These are phyloP conservation scores for Cremastinae sp. DNA, from an alignment of 2,888 invertebrate genomes.

Conservation along the genomic window DNA sequence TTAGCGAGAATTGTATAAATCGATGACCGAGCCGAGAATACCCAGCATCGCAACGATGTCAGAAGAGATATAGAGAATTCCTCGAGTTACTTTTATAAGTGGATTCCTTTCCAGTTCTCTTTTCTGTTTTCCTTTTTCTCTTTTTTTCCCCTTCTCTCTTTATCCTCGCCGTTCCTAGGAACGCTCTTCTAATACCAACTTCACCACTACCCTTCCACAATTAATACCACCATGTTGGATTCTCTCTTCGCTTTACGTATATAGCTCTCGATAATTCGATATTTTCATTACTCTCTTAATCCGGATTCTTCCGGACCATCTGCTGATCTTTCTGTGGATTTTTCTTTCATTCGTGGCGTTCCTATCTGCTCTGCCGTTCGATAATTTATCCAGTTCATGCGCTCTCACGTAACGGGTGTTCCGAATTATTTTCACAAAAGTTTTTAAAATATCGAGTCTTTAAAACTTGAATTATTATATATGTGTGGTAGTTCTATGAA, in stretches of 20 bases:
- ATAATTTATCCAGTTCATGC: slow-evolving; percentile 45
- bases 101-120: slow-evolving; percentile 61
- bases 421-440: not conserved
- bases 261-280: slow-evolving; percentile 69
- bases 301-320: slow-evolving; percentile 76
- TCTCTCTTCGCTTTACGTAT: slow-evolving; percentile 10
- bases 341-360: slow-evolving; percentile 47
- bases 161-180: not conserved
- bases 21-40: too few species aligned
- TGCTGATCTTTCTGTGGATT: slow-evolving; percentile 64
- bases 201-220: slow-evolving; percentile 28
- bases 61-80: slow-evolving; percentile 48
- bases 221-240: slow-evolving; percentile 43
- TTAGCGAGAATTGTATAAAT: too few species aligned
- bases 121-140: slow-evolving; percentile 39
- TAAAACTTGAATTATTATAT: too few species aligned
- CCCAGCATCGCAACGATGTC: slow-evolving; percentile 7
- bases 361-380: slow-evolving; percentile 20
- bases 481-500: too few species aligned
- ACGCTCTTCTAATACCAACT: slow-evolving; percentile 53
- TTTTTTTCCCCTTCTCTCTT: not conserved
- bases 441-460: not conserved
- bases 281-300: slow-evolving; percentile 76
- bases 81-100: slow-evolving; percentile 60
- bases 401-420: slow-evolving; percentile 1